Evolutionary conservation across 37 sponge, comb jelly and placozoan species (phyloP), one percentile per base, ranked within the genome.

Genomic region (Haliclona indistincta): DNA sequence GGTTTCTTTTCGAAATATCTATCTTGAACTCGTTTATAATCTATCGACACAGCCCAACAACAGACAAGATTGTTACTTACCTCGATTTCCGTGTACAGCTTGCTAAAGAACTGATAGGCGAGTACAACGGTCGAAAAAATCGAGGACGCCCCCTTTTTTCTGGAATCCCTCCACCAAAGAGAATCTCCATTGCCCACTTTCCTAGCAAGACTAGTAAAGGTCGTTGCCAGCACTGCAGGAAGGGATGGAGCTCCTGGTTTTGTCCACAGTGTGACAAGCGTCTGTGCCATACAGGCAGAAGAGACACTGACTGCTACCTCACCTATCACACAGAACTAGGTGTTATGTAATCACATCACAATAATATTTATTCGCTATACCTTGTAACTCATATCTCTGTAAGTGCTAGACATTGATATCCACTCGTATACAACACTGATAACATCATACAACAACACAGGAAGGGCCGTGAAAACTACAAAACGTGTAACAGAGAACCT

Each of bases 1-100:
- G 34, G 28, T 17, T 68, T 68, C n/a, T n/a, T n/a, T n/a, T n/a
- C n/a, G n/a, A n/a, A n/a, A n/a, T n/a, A n/a, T n/a, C n/a, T n/a
- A n/a, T 68, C 26, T 19, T 26, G 1, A 68, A 68, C 6, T 38
- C 69, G 26, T 68, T 28, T 26, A 68, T 68, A n/a, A n/a, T n/a
- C n/a, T n/a, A n/a, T n/a, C n/a, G n/a, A n/a, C n/a, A n/a, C n/a
- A n/a, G n/a, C n/a, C n/a, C n/a, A n/a, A n/a, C n/a, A n/a, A n/a
- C n/a, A n/a, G n/a, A n/a, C n/a, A n/a, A n/a, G n/a, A n/a, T n/a
- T n/a, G n/a, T n/a, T 43, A 3, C n/a, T n/a, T n/a, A n/a, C n/a
- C n/a, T n/a, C n/a, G n/a, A n/a, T n/a, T n/a, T n/a, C n/a, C n/a
- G n/a, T n/a, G n/a, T n/a, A n/a, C n/a, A n/a, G n/a, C n/a, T n/a